Conservation (phyloP, 2,797 vertebrate species). For the Enteromius argenteus region DNA sequence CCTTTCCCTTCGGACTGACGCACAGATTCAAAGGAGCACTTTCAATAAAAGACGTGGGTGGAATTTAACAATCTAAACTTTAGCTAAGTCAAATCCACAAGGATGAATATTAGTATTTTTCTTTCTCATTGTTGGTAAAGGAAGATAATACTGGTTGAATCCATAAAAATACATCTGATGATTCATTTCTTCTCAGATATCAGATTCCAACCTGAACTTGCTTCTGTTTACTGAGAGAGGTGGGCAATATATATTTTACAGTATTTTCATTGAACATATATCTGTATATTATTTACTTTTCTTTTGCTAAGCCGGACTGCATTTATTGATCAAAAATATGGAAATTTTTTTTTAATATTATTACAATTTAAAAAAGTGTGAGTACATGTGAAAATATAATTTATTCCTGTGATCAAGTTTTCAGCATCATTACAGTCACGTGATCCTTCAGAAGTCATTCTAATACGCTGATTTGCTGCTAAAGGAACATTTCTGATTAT, state of each 20-base stretch:
- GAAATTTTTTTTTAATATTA: not conserved
- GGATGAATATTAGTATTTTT: not conserved
- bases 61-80: conserved; percentile 66
- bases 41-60: conserved; percentile 65
- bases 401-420: not conserved
- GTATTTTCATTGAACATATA: not conserved
- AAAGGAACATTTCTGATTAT: not conserved
- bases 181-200: not conserved
- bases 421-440: conserved; percentile 7
- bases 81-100: not conserved
- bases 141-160: not conserved
- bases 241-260: not conserved
- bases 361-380: not conserved
- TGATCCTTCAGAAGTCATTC: not conserved
- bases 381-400: not conserved
- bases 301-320: not conserved
- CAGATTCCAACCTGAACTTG: not conserved
- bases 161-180: not conserved
- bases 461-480: not conserved
- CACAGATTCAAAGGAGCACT: conserved; percentile 60
- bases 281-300: not conserved
- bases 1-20: not conserved
- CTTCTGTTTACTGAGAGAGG: not conserved
- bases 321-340: not conserved
- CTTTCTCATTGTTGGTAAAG: not conserved